Conservation (phyloP, 64 coral and sea anemone genomes). For the Acropora tenuis region DNA sequence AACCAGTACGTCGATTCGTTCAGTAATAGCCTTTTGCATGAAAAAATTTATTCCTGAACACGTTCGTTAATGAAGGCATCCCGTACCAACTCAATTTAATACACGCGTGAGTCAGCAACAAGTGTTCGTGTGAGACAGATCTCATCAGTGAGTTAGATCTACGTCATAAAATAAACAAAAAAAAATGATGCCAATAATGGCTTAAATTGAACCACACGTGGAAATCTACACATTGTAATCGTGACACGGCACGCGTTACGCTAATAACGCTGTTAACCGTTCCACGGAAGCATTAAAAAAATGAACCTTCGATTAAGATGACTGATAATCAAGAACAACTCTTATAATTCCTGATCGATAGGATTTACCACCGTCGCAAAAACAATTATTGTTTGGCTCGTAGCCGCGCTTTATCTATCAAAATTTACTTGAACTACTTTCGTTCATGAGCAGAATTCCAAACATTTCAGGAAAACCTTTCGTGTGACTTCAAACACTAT, state of each 20-base stretch:
- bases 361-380: too few species aligned
- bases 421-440: background rate
- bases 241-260: slow-evolving; percentile 8
- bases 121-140: background rate
- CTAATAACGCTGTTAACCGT: background rate
- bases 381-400: too few species aligned
- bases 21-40: background rate
- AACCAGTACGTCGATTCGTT: background rate
- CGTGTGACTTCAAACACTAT: background rate
- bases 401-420: too few species aligned
- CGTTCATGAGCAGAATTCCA: background rate
- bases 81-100: background rate
- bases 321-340: background rate
- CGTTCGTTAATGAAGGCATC: background rate
- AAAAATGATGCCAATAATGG: slow-evolving; percentile 7
- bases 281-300: background rate
- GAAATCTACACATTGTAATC: background rate
- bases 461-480: background rate
- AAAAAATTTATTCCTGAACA: background rate
- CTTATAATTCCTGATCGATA: background rate
- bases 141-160: background rate
- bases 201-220: background rate
- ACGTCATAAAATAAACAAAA: slow-evolving; percentile 20
- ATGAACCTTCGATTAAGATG: background rate
- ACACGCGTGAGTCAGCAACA: background rate